phyloP scores from a whole-genome alignment of 1,140 invertebrate genomes.

The Proctacanthus coquilletti region DNA sequence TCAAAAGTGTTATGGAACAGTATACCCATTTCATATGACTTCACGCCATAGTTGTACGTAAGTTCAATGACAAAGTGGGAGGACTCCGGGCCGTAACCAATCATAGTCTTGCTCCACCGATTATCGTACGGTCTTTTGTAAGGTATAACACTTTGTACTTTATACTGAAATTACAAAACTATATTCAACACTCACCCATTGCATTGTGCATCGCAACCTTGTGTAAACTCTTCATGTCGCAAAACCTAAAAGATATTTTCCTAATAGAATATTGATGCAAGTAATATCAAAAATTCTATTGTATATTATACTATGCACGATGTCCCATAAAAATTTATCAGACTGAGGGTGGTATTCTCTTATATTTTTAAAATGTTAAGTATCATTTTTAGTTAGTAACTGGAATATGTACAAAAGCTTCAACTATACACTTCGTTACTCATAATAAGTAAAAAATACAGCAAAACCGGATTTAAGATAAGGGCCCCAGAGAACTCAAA shows the following conservation, averaged over 20 bases:
- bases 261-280: not conserved
- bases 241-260: slow-evolving; percentile 46
- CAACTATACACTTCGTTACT: too few relatives aligned
- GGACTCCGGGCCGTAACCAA: slow-evolving; percentile 93
- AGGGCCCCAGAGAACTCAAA: too few relatives aligned
- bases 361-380: too few relatives aligned
- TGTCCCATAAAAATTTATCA: too few relatives aligned
- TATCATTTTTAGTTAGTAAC: too few relatives aligned
- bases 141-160: slow-evolving; percentile 1
- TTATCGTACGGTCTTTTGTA: slow-evolving; percentile 76
- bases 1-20: not conserved
- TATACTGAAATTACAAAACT: not conserved
- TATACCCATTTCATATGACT: slow-evolving; percentile 52
- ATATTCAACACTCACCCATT: slow-evolving; percentile 65
- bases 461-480: too few relatives aligned
- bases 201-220: slow-evolving; percentile 89
- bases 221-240: slow-evolving; percentile 91
- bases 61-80: slow-evolving; percentile 91
- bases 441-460: too few relatives aligned
- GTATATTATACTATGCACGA: too few relatives aligned
- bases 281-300: too few relatives aligned
- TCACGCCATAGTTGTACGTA: slow-evolving; percentile 94
- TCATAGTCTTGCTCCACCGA: slow-evolving; percentile 98
- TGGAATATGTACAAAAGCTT: too few relatives aligned
- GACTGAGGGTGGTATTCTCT: too few relatives aligned